Percentiles rank a stretch among this genome's conserved stretches.
These are phyloP conservation scores for Andrena flavipes DNA, from an alignment of 2,888 invertebrate species.

Conservation along the genomic window DNA sequence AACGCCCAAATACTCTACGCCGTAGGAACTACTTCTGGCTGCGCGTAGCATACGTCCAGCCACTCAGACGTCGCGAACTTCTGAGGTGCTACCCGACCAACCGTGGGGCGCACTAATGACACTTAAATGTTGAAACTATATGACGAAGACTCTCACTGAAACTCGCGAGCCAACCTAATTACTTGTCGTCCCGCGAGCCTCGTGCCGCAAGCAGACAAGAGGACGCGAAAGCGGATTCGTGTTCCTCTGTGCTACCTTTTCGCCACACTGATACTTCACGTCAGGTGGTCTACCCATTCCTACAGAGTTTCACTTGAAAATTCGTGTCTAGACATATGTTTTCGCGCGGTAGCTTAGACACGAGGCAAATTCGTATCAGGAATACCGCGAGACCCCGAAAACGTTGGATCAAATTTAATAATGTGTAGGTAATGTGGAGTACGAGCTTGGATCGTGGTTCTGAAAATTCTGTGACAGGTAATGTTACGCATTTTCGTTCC, in stretches of 20 bases:
- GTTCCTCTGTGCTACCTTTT: neutral
- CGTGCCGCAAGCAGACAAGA: constrained; percentile 5
- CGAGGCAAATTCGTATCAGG: neutral
- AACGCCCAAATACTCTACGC: constrained; percentile 13
- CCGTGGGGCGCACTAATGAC: constrained; percentile 60
- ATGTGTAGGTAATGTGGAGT: too few species aligned
- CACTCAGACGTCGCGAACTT: constrained; percentile 62
- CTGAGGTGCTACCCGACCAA: constrained; percentile 59
- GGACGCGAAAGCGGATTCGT: constrained; percentile 28
- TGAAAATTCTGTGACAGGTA: too few species aligned
- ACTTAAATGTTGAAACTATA: constrained; percentile 72
- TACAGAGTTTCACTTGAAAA: neutral
- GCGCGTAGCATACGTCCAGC: constrained; percentile 40
- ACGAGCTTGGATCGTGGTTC: too few species aligned
- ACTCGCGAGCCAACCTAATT: constrained; percentile 48
- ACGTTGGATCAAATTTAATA: too few species aligned
- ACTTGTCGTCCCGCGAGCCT: constrained; percentile 20
- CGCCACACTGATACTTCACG: neutral
- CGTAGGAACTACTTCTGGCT: constrained; percentile 21
- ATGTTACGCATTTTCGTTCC: too few species aligned
- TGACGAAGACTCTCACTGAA: constrained; percentile 64
- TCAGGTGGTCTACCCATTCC: neutral
- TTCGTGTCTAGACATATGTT: neutral
- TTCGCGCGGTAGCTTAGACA: neutral
- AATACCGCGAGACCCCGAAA: too few species aligned